Evolutionary conservation across 2,113 vertebrate genomes (phyloP).

Genomic region (Muntiacus reevesi): DNA sequence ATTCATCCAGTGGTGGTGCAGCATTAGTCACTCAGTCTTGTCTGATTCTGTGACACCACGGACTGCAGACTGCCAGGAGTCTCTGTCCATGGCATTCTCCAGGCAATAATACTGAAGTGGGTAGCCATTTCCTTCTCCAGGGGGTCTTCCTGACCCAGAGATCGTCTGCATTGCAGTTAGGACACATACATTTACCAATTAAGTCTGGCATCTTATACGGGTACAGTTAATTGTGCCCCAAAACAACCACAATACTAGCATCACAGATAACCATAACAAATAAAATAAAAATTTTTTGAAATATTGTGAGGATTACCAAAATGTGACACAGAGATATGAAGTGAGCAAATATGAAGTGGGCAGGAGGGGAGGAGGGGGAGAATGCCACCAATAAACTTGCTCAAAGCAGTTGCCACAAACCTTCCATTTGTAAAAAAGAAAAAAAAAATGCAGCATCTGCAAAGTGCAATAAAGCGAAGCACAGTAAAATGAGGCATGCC

Average conservation of each 20-base stretch:
- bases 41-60: background rate
- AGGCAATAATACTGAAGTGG: background rate
- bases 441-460: background rate
- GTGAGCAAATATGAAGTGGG: background rate
- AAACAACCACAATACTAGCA: background rate
- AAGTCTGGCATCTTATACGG: background rate
- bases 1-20: background rate
- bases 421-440: background rate
- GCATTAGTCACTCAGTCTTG: background rate
- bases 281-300: background rate
- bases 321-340: background rate
- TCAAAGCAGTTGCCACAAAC: background rate
- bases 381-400: background rate
- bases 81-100: background rate
- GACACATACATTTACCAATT: background rate
- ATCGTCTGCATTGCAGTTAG: background rate
- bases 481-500: background rate
- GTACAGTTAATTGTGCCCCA: background rate
- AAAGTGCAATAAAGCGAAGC: background rate
- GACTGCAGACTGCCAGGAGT: fast-evolving
- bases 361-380: background rate
- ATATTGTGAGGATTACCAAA: background rate
- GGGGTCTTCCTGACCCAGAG: background rate
- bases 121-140: background rate
- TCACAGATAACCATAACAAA: background rate